Percentiles rank a stretch among this genome's conserved stretches.
phyloP scores from a whole-genome alignment of 2,888 invertebrate species.

The Meiosimyza decipiens region DNA sequence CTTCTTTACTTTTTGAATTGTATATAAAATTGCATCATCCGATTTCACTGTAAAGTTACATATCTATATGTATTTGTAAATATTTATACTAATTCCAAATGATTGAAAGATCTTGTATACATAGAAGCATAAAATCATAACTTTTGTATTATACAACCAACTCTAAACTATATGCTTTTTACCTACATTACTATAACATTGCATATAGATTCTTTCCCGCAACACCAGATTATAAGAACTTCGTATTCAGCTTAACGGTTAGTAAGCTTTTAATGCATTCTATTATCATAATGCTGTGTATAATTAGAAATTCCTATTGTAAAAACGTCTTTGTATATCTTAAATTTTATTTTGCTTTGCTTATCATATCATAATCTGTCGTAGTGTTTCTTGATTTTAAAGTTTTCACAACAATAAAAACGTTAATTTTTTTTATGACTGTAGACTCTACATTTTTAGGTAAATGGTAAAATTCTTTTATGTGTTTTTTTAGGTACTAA shows the following conservation, averaged over 20 bases:
- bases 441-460: neutral
- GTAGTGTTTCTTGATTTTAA: neutral
- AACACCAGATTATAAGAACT: conserved; percentile 46
- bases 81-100: neutral
- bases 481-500: too few species aligned
- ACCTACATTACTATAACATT: conserved; percentile 27
- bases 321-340: too few species aligned
- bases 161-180: conserved; percentile 38
- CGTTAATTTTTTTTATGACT: neutral
- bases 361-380: too few species aligned
- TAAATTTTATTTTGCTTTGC: too few species aligned
- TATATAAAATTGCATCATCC: neutral
- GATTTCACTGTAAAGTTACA: too few species aligned
- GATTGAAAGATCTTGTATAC: neutral
- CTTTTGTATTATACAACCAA: conserved; percentile 47
- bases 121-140: conserved; percentile 5
- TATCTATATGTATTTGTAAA: neutral
- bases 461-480: too few species aligned
- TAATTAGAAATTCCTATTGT: too few species aligned
- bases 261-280: conserved; percentile 53
- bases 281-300: too few species aligned
- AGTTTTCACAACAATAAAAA: conserved; percentile 15
- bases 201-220: conserved; percentile 42
- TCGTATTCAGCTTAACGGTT: conserved; percentile 48
- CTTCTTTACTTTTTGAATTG: conserved; percentile 1